Conservation (phyloP, 92 coral and sea anemone species). For the Nematostella vectensis region DNA sequence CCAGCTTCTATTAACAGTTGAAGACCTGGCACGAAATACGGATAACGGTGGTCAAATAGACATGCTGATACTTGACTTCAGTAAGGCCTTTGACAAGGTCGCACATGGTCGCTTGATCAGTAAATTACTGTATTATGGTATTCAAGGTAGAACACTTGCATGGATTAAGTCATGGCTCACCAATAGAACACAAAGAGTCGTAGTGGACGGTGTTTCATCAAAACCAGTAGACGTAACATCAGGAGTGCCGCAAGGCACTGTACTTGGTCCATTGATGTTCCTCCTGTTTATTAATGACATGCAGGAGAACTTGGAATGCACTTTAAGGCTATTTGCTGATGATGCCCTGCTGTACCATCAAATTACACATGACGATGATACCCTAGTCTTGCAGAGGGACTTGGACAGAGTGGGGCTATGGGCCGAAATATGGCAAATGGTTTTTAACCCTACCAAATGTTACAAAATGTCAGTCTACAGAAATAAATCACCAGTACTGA, state of each 20-base stretch:
- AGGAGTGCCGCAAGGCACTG: slow-evolving; percentile 18
- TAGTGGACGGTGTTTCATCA: slow-evolving; percentile 24
- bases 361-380: slow-evolving; percentile 5
- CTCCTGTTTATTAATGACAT: slow-evolving; percentile 3
- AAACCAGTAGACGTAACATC: slow-evolving; percentile 6
- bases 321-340: slow-evolving; percentile 17
- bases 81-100: slow-evolving; percentile 11
- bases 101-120: slow-evolving; percentile 17
- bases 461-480: slow-evolving; percentile 1
- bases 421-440: slow-evolving; percentile 21
- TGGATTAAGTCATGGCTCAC: slow-evolving; percentile 37
- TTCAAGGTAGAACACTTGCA: slow-evolving; percentile 16
- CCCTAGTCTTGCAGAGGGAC: slow-evolving; percentile 10
- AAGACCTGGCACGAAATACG: slow-evolving; percentile 19
- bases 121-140: slow-evolving; percentile 12
- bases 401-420: slow-evolving; percentile 10
- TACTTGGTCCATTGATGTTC: slow-evolving; percentile 12
- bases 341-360: slow-evolving; percentile 19
- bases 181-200: slow-evolving; percentile 23
- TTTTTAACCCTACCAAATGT: slow-evolving; percentile 28
- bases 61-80: background rate
- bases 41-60: slow-evolving; percentile 20
- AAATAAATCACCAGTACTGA: background rate
- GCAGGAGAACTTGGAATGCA: slow-evolving; percentile 8
- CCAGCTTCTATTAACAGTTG: slow-evolving; percentile 21